These are phyloP conservation scores for Physocephala rufipes DNA, from an alignment of 2,888 invertebrate genomes.

Conservation along the genomic window DNA sequence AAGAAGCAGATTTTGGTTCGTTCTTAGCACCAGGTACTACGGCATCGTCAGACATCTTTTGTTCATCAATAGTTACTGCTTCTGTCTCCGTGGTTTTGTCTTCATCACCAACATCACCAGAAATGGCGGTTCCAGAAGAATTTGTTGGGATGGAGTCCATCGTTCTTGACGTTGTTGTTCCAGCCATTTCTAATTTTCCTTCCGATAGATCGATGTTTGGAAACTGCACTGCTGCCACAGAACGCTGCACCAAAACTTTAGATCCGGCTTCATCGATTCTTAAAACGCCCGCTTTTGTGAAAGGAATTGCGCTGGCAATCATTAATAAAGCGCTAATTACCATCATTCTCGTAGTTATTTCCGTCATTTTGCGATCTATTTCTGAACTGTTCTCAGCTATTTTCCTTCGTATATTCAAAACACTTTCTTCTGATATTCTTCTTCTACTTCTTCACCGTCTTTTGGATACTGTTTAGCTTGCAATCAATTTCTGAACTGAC, in stretches of 20 bases:
- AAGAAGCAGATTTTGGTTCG: constrained; percentile 46
- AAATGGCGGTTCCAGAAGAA: too few relatives aligned
- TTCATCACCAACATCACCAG: background rate
- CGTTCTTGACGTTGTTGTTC: background rate
- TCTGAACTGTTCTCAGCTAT: background rate
- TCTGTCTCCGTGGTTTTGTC: constrained; percentile 43
- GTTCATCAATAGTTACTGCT: constrained; percentile 33
- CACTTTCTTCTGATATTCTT: background rate
- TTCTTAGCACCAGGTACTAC: constrained; percentile 36
- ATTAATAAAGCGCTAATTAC: background rate
- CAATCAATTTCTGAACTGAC: constrained; percentile 10
- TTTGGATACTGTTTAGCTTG: constrained; percentile 12
- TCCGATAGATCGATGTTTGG: background rate
- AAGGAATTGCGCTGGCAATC: background rate
- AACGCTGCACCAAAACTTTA: background rate
- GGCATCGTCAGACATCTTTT: background rate
- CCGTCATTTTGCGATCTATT: background rate
- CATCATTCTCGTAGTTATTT: background rate
- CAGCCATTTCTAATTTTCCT: background rate
- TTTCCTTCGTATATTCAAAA: background rate
- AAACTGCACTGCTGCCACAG: constrained; percentile 7
- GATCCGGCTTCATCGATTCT: background rate
- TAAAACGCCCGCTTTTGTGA: constrained; percentile 11
- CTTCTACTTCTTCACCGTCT: background rate
- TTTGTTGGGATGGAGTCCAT: constrained; percentile 22